Conservation (phyloP, 1,140 invertebrate genomes). For the Agrypnia vestita region DNA sequence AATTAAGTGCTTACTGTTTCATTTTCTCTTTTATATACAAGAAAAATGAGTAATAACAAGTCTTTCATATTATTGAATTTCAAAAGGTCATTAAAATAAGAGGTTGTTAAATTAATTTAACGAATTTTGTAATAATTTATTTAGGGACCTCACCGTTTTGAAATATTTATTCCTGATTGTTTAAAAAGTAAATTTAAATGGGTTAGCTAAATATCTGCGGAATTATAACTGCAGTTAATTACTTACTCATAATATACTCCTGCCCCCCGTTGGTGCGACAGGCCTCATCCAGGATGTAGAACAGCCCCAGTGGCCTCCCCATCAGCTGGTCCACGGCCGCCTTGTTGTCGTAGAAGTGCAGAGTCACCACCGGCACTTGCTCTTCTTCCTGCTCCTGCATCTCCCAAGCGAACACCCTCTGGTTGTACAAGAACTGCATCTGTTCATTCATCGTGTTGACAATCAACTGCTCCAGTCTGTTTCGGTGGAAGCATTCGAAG, state of each 20-base stretch:
- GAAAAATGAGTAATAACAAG: too few species aligned
- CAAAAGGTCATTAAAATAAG: too few species aligned
- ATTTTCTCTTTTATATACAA: too few species aligned
- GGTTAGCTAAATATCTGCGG: too few species aligned
- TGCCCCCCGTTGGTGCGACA: conserved; percentile 79
- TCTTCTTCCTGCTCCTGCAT: conserved; percentile 92
- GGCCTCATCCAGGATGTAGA: conserved; percentile 92
- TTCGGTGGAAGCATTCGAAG: conserved; percentile 91
- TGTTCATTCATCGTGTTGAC: conserved; percentile 93
- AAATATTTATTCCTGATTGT: too few species aligned
- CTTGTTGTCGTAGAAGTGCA: conserved; percentile 91
- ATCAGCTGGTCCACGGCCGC: conserved; percentile 89
- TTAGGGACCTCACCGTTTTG: too few species aligned
- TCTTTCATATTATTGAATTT: too few species aligned
- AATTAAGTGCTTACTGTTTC: too few species aligned
- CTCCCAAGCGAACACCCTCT: conserved; percentile 91
- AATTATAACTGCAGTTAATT: too few species aligned
- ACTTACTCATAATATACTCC: conserved; percentile 71
- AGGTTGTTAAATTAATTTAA: too few species aligned
- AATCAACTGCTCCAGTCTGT: conserved; percentile 89
- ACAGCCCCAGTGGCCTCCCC: conserved; percentile 86
- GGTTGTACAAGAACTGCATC: conserved; percentile 91
- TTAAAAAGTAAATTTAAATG: too few species aligned
- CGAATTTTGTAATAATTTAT: too few species aligned
- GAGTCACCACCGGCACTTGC: conserved; percentile 80